phyloP scores from a whole-genome alignment of 2,113 vertebrate genomes.

The Isichthys henryi region DNA sequence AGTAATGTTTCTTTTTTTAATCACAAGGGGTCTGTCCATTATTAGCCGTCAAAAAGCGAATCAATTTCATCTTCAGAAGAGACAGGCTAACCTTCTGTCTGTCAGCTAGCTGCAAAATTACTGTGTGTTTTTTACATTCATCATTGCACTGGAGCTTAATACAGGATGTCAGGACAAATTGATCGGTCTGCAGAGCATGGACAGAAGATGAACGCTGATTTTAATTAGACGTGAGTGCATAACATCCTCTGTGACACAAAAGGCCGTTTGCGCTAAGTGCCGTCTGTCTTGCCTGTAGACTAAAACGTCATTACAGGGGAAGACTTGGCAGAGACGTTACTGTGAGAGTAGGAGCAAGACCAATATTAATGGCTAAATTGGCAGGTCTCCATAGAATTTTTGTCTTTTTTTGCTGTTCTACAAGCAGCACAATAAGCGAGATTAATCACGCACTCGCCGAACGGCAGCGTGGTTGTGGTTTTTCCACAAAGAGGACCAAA shows the following conservation, averaged over 20 bases:
- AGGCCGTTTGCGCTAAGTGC: conserved; percentile 18
- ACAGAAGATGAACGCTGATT: not conserved
- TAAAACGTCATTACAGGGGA: conserved; percentile 29
- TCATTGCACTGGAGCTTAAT: not conserved
- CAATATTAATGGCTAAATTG: conserved; percentile 47
- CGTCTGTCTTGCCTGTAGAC: conserved; percentile 17
- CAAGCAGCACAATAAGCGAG: conserved; percentile 10
- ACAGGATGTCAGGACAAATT: not conserved
- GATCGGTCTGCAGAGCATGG: not conserved
- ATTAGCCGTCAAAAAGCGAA: not conserved
- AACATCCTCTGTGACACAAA: not conserved
- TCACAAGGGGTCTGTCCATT: not conserved
- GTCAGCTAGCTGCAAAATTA: not conserved
- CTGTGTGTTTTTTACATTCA: not conserved
- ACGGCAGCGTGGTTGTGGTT: not conserved
- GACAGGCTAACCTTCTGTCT: not conserved
- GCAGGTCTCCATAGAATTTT: conserved; percentile 19
- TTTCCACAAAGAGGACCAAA: not conserved
- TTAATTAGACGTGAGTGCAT: not conserved
- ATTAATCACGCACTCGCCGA: not conserved
- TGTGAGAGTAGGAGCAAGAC: conserved; percentile 28
- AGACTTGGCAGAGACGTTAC: conserved; percentile 33
- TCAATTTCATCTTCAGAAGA: not conserved
- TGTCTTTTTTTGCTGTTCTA: not conserved
- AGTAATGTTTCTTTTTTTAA: not conserved